Percentiles rank a stretch among this genome's conserved stretches.
These are phyloP conservation scores for Scaptomyza tumidula DNA, from an alignment of 2,888 invertebrate genomes.

Conservation along the genomic window DNA sequence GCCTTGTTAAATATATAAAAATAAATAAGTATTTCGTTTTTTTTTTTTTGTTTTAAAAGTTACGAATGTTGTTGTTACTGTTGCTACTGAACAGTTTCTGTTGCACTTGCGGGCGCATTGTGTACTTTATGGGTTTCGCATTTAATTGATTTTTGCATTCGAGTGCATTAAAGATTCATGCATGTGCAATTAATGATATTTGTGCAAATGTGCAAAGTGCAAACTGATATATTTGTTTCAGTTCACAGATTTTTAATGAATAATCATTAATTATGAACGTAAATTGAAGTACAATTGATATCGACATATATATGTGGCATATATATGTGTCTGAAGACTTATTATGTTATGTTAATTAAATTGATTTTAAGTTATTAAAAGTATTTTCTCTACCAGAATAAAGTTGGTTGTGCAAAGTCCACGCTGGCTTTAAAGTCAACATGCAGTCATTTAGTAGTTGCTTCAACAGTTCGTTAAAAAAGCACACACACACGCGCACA, in stretches of 20 bases:
- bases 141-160: constrained; percentile 75
- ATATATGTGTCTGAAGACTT: too few species aligned
- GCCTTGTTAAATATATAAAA: constrained; percentile 22
- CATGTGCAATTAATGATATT: constrained; percentile 71
- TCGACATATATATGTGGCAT: constrained; percentile 5
- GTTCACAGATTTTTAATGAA: constrained; percentile 23
- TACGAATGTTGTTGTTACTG: too few species aligned
- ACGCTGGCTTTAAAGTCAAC: constrained; percentile 5
- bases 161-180: constrained; percentile 76
- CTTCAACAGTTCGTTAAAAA: constrained; percentile 34
- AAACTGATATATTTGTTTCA: constrained; percentile 26
- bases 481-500: background rate
- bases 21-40: constrained; percentile 1
- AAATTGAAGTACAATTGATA: constrained; percentile 37
- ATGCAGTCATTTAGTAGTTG: constrained; percentile 17
- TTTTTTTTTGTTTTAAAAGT: too few species aligned
- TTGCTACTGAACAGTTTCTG: constrained; percentile 8
- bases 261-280: constrained; percentile 52
- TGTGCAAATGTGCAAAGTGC: constrained; percentile 38
- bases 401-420: background rate
- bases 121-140: constrained; percentile 51
- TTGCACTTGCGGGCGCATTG: constrained; percentile 10
- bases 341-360: background rate
- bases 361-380: background rate
- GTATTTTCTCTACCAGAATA: background rate